A percentile compares a stretch with the other conserved stretches of the same genome.
phyloP scores from a whole-genome alignment of 2,888 invertebrate species.

The Colletes collaris region DNA sequence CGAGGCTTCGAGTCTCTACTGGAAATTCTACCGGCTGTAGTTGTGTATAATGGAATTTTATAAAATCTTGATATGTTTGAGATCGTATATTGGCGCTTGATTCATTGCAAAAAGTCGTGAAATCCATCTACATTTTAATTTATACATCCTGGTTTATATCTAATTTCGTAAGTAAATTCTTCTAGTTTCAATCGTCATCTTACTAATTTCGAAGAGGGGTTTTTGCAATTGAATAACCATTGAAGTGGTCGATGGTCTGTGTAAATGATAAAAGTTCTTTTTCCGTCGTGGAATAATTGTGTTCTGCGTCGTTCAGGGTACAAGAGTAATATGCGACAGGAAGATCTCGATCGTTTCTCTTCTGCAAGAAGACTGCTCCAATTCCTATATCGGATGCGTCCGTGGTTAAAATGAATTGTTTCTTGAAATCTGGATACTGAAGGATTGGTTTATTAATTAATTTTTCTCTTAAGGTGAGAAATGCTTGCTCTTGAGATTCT shows the following conservation, averaged over 20 bases:
- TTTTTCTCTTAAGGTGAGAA: neutral
- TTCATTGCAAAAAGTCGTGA: neutral
- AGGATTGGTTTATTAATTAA: conserved; percentile 11
- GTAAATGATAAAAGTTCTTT: neutral
- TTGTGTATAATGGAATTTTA: conserved; percentile 19
- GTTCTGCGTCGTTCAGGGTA: conserved; percentile 5
- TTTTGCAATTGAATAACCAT: neutral
- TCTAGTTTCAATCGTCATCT: too few relatives aligned
- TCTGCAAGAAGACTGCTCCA: neutral
- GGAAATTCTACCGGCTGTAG: neutral
- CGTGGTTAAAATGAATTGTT: neutral
- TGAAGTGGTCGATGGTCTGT: neutral
- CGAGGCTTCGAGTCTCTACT: neutral
- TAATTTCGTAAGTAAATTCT: conserved; percentile 6
- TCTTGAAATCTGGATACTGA: conserved; percentile 1
- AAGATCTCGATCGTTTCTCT: neutral
- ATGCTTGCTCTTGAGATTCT: conserved; percentile 30
- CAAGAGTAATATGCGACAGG: neutral
- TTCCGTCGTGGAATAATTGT: conserved; percentile 14
- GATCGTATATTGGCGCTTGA: neutral
- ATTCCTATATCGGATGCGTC: conserved; percentile 14
- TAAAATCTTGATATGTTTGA: conserved; percentile 24
- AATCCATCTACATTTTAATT: conserved; percentile 15
- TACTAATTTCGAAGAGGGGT: too few relatives aligned
- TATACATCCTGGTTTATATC: conserved; percentile 2